Evolutionary conservation across 2,797 vertebrate genomes (phyloP).

Genomic region (Chrosomus eos): DNA sequence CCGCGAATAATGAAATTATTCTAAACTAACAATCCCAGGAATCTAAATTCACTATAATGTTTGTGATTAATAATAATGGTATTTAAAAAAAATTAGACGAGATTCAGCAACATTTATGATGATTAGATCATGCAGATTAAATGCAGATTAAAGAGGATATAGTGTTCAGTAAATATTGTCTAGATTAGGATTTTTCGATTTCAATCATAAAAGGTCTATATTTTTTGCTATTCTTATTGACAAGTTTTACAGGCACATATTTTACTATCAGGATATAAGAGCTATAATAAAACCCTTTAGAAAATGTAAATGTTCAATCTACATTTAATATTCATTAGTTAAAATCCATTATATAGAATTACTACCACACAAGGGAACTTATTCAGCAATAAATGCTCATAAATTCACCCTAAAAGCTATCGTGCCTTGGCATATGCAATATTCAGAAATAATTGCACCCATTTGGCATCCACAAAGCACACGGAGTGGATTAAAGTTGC

Average conservation of each 20-base stretch:
- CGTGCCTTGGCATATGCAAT: neutral
- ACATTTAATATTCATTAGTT: neutral
- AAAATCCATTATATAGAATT: slow-evolving; percentile 1
- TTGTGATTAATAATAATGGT: slow-evolving; percentile 25
- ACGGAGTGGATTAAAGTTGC: slow-evolving; percentile 1
- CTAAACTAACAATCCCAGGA: neutral
- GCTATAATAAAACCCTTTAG: neutral
- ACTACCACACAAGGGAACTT: neutral
- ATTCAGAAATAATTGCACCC: neutral
- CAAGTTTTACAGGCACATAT: neutral
- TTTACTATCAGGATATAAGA: neutral
- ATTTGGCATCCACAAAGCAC: neutral
- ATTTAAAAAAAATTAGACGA: slow-evolving; percentile 17
- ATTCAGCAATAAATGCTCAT: slow-evolving; percentile 16
- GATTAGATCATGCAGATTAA: slow-evolving; percentile 57
- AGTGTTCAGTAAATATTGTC: slow-evolving; percentile 56
- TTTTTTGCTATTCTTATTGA: neutral
- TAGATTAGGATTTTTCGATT: slow-evolving; percentile 61
- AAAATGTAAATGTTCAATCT: slow-evolving; percentile 1
- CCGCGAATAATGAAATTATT: neutral
- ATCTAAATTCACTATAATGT: neutral
- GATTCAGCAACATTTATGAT: slow-evolving; percentile 41
- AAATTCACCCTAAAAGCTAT: neutral
- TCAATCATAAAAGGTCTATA: neutral
- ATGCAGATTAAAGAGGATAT: slow-evolving; percentile 56